Percentiles rank a stretch among this genome's conserved stretches.
These are phyloP conservation scores for Camponotus vicinus DNA, from an alignment of 1,140 invertebrate genomes.

Conservation along the genomic window DNA sequence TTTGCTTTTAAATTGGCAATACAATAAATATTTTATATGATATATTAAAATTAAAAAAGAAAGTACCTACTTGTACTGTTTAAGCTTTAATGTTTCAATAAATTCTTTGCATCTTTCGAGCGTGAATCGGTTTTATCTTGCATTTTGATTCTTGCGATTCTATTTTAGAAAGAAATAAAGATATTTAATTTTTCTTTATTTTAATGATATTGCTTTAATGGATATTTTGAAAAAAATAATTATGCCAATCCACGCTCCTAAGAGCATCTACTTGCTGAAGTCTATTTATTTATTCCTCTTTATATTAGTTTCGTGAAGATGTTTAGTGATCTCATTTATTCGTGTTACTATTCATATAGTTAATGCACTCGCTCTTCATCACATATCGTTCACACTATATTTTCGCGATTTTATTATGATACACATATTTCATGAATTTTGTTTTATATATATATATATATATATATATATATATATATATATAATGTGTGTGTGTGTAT, in stretches of 20 bases:
- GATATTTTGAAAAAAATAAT: not conserved
- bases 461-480: no score
- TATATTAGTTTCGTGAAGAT: conserved; percentile 29
- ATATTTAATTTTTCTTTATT: not conserved
- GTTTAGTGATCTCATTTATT: conserved; percentile 47
- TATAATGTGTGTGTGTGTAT: not conserved
- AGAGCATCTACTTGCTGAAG: not conserved
- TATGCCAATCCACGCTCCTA: conserved; percentile 16
- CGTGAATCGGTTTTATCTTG: conserved; percentile 4
- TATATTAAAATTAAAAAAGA: not conserved
- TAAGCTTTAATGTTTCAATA: conserved; percentile 22
- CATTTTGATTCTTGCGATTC: not conserved
- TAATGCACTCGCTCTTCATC: conserved; percentile 34
- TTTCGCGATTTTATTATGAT: conserved; percentile 23
- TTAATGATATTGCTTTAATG: not conserved
- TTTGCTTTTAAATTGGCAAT: not conserved
- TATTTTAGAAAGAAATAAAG: conserved; percentile 5
- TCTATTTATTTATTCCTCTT: not conserved
- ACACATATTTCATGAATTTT: conserved; percentile 12
- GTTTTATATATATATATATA: conserved; percentile 14
- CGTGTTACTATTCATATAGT: conserved; percentile 35
- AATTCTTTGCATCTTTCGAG: conserved; percentile 31
- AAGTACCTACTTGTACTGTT: conserved; percentile 10
- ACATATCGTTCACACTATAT: conserved; percentile 8
- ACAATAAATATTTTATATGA: not conserved